These are phyloP conservation scores for Oostethus manadensis DNA, from an alignment of 2,113 vertebrate genomes.

Conservation along the genomic window DNA sequence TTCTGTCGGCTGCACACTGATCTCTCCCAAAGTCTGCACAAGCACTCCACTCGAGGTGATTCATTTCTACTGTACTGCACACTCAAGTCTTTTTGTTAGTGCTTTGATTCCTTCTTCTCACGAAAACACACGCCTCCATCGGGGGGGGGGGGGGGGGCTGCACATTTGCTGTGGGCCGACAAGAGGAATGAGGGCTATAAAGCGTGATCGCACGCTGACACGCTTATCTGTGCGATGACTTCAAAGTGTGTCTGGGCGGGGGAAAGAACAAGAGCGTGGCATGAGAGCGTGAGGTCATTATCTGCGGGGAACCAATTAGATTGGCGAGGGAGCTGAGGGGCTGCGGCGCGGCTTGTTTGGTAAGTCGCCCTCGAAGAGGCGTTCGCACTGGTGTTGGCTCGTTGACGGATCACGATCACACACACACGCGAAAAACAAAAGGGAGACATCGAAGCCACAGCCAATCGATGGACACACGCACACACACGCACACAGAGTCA, in stretches of 20 bases:
- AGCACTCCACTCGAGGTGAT: constrained; percentile 24
- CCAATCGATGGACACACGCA: no score
- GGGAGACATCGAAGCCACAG: constrained; percentile 44
- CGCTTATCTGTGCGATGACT: constrained; percentile 63
- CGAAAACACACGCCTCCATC: constrained; percentile 9
- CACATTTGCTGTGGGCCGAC: constrained; percentile 9
- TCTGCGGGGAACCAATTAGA: constrained; percentile 74
- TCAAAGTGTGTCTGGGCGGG: constrained; percentile 58
- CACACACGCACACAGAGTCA: no score
- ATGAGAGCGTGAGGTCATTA: constrained; percentile 60
- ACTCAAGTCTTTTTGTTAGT: constrained; percentile 21
- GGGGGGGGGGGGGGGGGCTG: not conserved
- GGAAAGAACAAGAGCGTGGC: constrained; percentile 12
- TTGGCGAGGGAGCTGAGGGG: constrained; percentile 40
- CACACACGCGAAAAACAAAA: constrained; percentile 40
- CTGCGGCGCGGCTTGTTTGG: constrained; percentile 37
- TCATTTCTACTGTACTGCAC: constrained; percentile 36
- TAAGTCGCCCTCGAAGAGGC: constrained; percentile 34
- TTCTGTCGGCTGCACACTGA: constrained; percentile 39
- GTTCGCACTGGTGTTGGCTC: constrained; percentile 44
- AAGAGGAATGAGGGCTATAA: constrained; percentile 32
- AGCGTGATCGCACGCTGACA: constrained; percentile 50
- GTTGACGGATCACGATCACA: constrained; percentile 43
- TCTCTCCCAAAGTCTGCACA: constrained; percentile 35
- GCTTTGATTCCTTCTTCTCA: constrained; percentile 11